Base-by-base conservation (phyloP, 2,888 invertebrate species). In the Dynastes maya region DNA sequence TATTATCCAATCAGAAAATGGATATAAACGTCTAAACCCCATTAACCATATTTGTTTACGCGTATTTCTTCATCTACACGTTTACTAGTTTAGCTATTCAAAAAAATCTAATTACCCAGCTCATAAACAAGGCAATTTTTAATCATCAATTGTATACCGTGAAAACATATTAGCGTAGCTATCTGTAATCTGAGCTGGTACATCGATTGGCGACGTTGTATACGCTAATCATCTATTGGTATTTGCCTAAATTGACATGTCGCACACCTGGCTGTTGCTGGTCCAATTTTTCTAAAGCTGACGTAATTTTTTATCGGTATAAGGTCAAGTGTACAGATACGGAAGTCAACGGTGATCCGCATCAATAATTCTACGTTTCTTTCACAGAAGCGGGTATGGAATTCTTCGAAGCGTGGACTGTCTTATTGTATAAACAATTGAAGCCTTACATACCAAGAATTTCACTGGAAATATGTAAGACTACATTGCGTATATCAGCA, bases 311-410 rank as follows among this genome's bases (percentile, higher is more conserved):
- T 58, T 40, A 71, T 55, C 29, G 72, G 22, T 27, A 13, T 40
- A 51, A 72, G 72, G 72, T 72, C 58, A 72, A 72, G 61, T 61
- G 51, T 72, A 72, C 29, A 72, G 58, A 63, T 13, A 61, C 72
- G 55, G 58, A 72, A 72, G 40, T 13, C 61, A 72, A 72, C 72
- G 72, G 53, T 29, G 58, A 22, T 72, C 16, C 58, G 37, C 40
- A 53, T 51, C 53, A 29, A n/a, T n/a, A 22, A 72, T 45, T 27
- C 16, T 3, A 32, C 55, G 55, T 22, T 22, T 55, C 6, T 6
- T 55, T 55, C n/a, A 1, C 13, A 55, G n/a, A 55, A 55, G 11
- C 8, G 45, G 2, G 45, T 9, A 45, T 9, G 45, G 55, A 55
- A 55, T 55, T 55, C 55, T 55, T 16, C 2, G 55, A 55, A n/a